phyloP scores from a whole-genome alignment of 1,140 invertebrate genomes.

The Zaprionus kolodkinae region DNA sequence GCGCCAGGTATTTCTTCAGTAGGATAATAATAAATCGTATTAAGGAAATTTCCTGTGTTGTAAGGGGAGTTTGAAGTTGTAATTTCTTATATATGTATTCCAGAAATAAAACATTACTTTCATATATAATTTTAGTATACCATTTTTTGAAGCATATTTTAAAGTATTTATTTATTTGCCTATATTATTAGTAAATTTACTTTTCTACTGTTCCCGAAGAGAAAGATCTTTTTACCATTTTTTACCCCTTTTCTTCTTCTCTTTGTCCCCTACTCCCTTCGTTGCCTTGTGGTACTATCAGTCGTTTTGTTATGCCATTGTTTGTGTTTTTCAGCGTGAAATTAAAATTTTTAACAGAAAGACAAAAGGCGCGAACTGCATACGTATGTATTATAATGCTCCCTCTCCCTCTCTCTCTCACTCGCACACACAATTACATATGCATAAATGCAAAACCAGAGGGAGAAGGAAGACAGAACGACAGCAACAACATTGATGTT shows the following conservation, averaged over 20 bases:
- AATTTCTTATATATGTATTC: no score
- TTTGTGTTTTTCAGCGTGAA: slow-evolving; percentile 73
- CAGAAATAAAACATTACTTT: no score
- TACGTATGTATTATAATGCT: slow-evolving; percentile 37
- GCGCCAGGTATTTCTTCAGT: no score
- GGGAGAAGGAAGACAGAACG: slow-evolving; percentile 39
- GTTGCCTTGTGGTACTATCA: slow-evolving; percentile 13
- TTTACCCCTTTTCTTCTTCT: not conserved
- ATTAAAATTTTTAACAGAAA: slow-evolving; percentile 75
- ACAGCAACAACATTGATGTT: slow-evolving; percentile 67
- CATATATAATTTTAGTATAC: not conserved
- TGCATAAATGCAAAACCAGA: slow-evolving; percentile 66
- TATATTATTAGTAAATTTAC: slow-evolving; percentile 11
- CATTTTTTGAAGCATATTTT: not conserved
- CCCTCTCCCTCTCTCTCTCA: not conserved
- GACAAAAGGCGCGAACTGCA: slow-evolving; percentile 53
- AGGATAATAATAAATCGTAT: no score
- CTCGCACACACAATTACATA: slow-evolving; percentile 39
- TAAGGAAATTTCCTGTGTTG: no score
- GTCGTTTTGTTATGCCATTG: slow-evolving; percentile 28
- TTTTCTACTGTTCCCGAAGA: not conserved
- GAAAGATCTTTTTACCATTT: not conserved
- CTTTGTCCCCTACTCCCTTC: not conserved
- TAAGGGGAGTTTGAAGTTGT: no score
- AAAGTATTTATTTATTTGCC: not conserved